Conservation (phyloP, 1,140 invertebrate species). For the Eciton burchellii region DNA sequence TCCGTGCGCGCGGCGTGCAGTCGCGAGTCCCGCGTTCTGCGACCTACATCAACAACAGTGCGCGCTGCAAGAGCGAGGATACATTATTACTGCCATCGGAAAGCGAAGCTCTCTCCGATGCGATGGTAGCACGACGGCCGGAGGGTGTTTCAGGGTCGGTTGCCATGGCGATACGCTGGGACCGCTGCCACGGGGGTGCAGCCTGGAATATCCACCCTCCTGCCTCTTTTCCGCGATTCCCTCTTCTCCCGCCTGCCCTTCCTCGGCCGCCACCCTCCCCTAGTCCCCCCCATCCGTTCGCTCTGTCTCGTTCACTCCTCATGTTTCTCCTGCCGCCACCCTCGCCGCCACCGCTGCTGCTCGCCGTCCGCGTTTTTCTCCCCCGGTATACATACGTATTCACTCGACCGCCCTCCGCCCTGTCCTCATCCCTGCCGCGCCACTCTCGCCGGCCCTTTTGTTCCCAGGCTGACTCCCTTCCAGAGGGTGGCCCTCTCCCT, state of each 20-base stretch:
- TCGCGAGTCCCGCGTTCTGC: constrained; percentile 73
- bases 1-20: constrained; percentile 9
- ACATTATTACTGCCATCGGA: constrained; percentile 81
- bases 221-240: constrained; percentile 74
- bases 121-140: constrained; percentile 71
- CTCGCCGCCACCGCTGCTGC: constrained; percentile 38
- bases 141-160: constrained; percentile 79
- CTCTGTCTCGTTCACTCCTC: neutral
- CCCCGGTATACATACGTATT: constrained; percentile 57
- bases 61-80: constrained; percentile 71
- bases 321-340: constrained; percentile 10
- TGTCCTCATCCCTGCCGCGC: constrained; percentile 17
- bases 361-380: constrained; percentile 45
- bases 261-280: constrained; percentile 33
- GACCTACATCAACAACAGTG: constrained; percentile 78
- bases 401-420: constrained; percentile 42
- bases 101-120: constrained; percentile 77
- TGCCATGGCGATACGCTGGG: constrained; percentile 77
- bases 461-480: constrained; percentile 52
- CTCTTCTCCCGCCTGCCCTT: constrained; percentile 31
- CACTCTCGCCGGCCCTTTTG: constrained; percentile 59
- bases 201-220: constrained; percentile 76
- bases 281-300: neutral
- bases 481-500: constrained; percentile 50
- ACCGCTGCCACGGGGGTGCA: constrained; percentile 70